Conservation (phyloP, 1,140 invertebrate genomes). For the Cyphomyrmex costatus region DNA sequence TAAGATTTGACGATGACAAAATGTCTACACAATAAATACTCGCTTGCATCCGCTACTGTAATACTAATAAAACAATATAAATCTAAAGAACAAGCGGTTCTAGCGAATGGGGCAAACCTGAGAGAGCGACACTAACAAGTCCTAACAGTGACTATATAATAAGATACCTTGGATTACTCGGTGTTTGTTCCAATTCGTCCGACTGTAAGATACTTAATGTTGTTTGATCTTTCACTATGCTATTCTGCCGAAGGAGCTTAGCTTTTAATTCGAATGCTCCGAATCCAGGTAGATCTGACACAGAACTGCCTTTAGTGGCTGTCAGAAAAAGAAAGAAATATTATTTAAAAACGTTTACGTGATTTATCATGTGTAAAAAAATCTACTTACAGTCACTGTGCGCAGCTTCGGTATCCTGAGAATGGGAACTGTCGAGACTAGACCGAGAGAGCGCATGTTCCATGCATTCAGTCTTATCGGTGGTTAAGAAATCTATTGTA, state of each 20-base stretch:
- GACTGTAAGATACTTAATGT: conserved; percentile 77
- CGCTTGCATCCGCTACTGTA: conserved; percentile 41
- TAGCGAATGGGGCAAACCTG: conserved; percentile 40
- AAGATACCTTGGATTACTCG: conserved; percentile 82
- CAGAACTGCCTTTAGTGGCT: conserved; percentile 84
- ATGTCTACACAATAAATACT: conserved; percentile 44
- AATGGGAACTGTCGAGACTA: conserved; percentile 85
- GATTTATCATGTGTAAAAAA: conserved; percentile 26
- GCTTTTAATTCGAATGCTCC: conserved; percentile 82
- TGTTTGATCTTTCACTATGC: conserved; percentile 84
- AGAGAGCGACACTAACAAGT: conserved; percentile 56
- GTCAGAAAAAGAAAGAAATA: conserved; percentile 43
- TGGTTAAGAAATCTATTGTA: conserved; percentile 79
- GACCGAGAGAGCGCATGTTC: conserved; percentile 84
- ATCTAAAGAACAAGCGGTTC: conserved; percentile 50
- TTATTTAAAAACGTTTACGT: neutral
- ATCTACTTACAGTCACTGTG: conserved; percentile 82
- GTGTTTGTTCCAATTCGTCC: conserved; percentile 81
- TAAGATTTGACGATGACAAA: conserved; percentile 27
- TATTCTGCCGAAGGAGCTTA: conserved; percentile 84
- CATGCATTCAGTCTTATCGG: conserved; percentile 82
- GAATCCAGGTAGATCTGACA: conserved; percentile 84
- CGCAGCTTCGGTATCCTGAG: conserved; percentile 84
- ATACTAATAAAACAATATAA: conserved; percentile 50
- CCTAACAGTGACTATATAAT: conserved; percentile 4